These are phyloP conservation scores for Tringa solitaria DNA, from an alignment of 2,113 vertebrate species.

Conservation along the genomic window DNA sequence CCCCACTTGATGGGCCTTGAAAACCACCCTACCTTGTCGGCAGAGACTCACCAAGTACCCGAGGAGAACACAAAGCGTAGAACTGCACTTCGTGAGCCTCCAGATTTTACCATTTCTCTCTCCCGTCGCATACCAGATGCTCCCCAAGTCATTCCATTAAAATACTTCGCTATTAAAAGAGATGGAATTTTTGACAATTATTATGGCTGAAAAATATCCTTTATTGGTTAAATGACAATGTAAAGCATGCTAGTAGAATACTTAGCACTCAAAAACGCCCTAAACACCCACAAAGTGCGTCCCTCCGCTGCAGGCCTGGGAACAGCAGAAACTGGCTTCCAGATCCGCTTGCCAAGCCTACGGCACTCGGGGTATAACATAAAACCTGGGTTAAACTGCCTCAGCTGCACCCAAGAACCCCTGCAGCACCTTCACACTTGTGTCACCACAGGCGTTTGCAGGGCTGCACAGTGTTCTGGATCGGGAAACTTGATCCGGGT, in stretches of 20 bases:
- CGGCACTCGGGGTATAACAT: not conserved
- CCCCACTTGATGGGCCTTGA: not conserved
- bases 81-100: not conserved
- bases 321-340: not conserved
- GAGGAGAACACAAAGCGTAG: not conserved
- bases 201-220: not conserved
- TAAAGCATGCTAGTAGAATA: not conserved
- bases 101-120: not conserved
- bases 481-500: conserved; percentile 49
- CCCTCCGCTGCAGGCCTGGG: not conserved
- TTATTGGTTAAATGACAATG: not conserved
- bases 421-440: not conserved
- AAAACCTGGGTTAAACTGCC: not conserved
- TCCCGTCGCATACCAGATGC: fast-evolving
- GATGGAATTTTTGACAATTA: not conserved
- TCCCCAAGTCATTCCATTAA: not conserved
- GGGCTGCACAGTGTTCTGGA: not conserved
- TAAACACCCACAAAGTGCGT: not conserved
- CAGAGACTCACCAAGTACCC: not conserved
- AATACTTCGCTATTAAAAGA: not conserved
- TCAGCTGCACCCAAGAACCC: not conserved
- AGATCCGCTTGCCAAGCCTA: not conserved
- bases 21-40: not conserved
- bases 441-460: not conserved
- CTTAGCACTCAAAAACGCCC: not conserved